A percentile compares a stretch with the other conserved stretches of the same genome.
Conservation (phyloP, 2,113 vertebrate genomes). For the Orientallactaga bullata region DNA sequence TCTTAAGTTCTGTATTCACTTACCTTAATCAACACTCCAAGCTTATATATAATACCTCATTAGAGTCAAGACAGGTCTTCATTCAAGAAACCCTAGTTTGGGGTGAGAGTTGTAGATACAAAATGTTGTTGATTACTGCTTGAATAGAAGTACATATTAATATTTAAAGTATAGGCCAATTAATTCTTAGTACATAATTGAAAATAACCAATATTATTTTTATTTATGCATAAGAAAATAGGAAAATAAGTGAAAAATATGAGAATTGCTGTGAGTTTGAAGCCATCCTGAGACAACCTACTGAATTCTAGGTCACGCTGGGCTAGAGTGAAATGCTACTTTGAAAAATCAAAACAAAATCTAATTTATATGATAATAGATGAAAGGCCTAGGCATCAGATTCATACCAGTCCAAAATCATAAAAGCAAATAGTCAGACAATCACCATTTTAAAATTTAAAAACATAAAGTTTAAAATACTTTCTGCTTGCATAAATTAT, state of each 20-base stretch:
- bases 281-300: too few relatives aligned
- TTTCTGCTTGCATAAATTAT: not conserved
- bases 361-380: not conserved
- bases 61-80: not conserved
- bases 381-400: not conserved
- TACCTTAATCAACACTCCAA: not conserved
- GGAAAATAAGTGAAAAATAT: not conserved
- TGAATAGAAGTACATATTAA: not conserved
- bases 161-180: not conserved
- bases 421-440: not conserved
- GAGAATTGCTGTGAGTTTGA: too few relatives aligned
- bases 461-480: not conserved
- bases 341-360: not conserved
- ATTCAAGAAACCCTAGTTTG: not conserved
- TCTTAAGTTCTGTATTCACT: constrained; percentile 16
- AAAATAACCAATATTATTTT: not conserved
- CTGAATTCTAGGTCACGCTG: too few relatives aligned
- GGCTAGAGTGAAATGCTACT: too few relatives aligned
- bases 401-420: not conserved
- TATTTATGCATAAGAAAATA: constrained; percentile 11
- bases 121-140: constrained; percentile 15
- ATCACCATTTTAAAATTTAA: constrained; percentile 13
- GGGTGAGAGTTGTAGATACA: not conserved
- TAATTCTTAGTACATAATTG: not conserved
- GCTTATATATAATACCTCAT: not conserved